Percentiles rank a stretch among this genome's conserved stretches.
Evolutionary conservation across 1,140 invertebrate species (phyloP).

Genomic region (Sycophaga agraensis): DNA sequence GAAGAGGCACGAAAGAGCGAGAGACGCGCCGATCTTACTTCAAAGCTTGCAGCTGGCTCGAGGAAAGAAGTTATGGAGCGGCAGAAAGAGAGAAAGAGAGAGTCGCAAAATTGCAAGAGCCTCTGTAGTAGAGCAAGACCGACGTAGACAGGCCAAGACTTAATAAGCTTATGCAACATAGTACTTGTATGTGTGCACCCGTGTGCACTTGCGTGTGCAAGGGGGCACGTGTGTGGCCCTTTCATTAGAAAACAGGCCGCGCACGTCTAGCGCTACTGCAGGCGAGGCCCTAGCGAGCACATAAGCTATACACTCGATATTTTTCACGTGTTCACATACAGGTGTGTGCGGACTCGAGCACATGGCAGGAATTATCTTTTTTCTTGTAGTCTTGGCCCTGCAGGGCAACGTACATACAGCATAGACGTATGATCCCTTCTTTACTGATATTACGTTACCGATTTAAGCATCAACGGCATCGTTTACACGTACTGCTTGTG

Average conservation of each 20-base stretch:
- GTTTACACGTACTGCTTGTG: no score
- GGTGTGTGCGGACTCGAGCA: not conserved
- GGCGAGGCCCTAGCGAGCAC: not conserved
- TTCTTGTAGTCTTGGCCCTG: no score
- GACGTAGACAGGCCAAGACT: slow-evolving; percentile 30
- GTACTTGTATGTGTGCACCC: not conserved
- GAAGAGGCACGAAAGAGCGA: slow-evolving; percentile 11
- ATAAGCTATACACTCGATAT: not conserved
- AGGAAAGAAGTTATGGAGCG: not conserved
- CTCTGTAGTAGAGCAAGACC: not conserved
- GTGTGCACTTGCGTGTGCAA: no score
- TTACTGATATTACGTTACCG: no score
- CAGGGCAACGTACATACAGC: no score
- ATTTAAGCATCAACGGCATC: no score
- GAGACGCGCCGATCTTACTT: slow-evolving; percentile 19
- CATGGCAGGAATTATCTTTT: no score
- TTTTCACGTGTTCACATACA: not conserved
- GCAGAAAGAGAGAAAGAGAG: not conserved
- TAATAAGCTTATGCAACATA: slow-evolving; percentile 58
- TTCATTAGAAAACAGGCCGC: not conserved
- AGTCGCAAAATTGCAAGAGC: not conserved
- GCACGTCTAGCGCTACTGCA: not conserved
- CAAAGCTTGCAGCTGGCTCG: not conserved
- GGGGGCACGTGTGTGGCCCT: no score
- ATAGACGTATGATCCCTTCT: no score